These are phyloP conservation scores for Yponomeuta sedellus DNA, from an alignment of 2,888 invertebrate genomes.

Conservation along the genomic window DNA sequence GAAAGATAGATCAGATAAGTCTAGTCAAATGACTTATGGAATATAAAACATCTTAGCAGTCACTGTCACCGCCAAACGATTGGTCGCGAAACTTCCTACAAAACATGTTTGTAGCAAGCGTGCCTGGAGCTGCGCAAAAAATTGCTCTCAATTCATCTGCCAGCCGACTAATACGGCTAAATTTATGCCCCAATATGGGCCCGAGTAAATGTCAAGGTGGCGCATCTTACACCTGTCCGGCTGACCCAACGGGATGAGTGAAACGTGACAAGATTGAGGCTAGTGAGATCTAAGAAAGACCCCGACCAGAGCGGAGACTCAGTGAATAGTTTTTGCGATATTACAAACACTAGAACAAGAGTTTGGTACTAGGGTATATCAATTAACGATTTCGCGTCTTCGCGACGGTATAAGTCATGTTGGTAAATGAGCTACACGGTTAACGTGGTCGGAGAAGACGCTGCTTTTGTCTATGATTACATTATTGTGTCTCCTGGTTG, in stretches of 20 bases:
- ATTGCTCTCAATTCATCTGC: not conserved
- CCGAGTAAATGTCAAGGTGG: constrained; percentile 30
- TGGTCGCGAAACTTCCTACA: not conserved
- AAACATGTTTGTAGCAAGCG: not conserved
- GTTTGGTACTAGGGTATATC: no score
- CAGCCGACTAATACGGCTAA: not conserved
- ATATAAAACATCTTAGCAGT: no score
- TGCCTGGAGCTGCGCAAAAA: not conserved
- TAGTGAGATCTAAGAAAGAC: not conserved
- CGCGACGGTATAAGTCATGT: no score
- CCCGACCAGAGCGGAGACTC: not conserved
- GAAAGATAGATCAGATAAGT: no score
- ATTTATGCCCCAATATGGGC: constrained; percentile 1
- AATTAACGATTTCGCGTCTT: no score
- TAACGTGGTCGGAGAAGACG: no score
- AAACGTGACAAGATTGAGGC: constrained; percentile 24
- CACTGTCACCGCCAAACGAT: not conserved
- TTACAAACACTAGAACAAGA: no score
- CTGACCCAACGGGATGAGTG: constrained; percentile 43
- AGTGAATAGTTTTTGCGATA: no score
- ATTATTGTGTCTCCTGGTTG: no score
- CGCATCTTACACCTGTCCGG: constrained; percentile 36
- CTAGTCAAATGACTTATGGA: no score
- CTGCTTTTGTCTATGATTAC: no score
- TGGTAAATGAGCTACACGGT: no score